Percentiles rank a stretch among this genome's conserved stretches.
phyloP scores from a whole-genome alignment of 1,140 invertebrate genomes.

The Neuroterus valhalla region DNA sequence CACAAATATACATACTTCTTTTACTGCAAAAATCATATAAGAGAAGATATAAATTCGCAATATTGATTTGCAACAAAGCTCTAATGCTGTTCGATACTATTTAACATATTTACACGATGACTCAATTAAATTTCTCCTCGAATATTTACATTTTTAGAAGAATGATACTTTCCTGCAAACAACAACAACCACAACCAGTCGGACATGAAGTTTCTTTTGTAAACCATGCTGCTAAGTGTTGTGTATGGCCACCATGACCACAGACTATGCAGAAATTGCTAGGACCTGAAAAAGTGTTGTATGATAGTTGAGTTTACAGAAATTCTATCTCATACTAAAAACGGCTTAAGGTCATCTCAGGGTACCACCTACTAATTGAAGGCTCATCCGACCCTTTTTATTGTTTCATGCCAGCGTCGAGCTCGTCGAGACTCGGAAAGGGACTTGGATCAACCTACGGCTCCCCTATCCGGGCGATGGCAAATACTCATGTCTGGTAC shows the following conservation, averaged over 20 bases:
- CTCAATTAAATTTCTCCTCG: not conserved
- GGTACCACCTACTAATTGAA: too few species aligned
- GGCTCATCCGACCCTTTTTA: too few species aligned
- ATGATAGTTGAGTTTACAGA: too few species aligned
- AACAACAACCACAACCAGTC: conserved; percentile 92
- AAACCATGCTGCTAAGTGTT: conserved; percentile 90
- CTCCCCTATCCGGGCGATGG: too few species aligned
- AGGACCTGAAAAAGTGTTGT: conserved; percentile 72
- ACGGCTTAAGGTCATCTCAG: too few species aligned
- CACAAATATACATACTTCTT: too few species aligned
- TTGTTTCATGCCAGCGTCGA: too few species aligned
- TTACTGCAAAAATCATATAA: not conserved
- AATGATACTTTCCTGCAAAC: conserved; percentile 79
- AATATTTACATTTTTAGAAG: conserved; percentile 40
- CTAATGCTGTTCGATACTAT: too few species aligned
- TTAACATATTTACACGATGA: conserved; percentile 16
- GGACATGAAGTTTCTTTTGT: conserved; percentile 80
- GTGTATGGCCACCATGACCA: conserved; percentile 93
- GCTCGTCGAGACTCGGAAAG: too few species aligned
- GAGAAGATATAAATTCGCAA: not conserved
- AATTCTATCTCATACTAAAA: too few species aligned
- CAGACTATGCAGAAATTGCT: conserved; percentile 89
- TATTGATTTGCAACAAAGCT: conserved; percentile 12
- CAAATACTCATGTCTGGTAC: too few species aligned
- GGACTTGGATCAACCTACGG: too few species aligned